These are phyloP conservation scores for Idaea biselata DNA, from an alignment of 2,888 invertebrate species.

Conservation along the genomic window DNA sequence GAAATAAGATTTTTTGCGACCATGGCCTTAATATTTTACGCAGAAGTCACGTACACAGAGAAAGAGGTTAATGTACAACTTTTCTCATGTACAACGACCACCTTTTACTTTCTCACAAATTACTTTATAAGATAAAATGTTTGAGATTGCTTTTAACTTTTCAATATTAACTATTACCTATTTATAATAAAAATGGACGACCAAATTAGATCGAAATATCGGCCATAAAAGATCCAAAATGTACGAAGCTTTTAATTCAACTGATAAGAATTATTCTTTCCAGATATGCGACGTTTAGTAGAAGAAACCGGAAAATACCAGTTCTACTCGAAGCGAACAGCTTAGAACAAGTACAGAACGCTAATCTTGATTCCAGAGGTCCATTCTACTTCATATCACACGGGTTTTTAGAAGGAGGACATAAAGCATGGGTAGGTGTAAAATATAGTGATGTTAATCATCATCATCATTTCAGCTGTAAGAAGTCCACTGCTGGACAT, in stretches of 20 bases:
- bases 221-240: background rate
- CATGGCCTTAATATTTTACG: too few relatives aligned
- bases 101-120: too few relatives aligned
- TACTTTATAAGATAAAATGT: too few relatives aligned
- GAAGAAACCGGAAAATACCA: slow-evolving; percentile 82
- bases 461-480: too few relatives aligned
- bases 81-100: too few relatives aligned
- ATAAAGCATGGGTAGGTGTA: slow-evolving; percentile 86
- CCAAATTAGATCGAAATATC: background rate
- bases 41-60: too few relatives aligned
- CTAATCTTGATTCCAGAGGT: slow-evolving; percentile 82
- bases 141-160: too few relatives aligned
- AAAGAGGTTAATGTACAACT: too few relatives aligned
- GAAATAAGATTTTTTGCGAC: too few relatives aligned
- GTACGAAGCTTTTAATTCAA: background rate
- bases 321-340: slow-evolving; percentile 84
- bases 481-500: too few relatives aligned
- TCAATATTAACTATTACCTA: too few relatives aligned
- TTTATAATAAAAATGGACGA: too few relatives aligned
- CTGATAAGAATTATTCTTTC: slow-evolving; percentile 28
- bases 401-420: slow-evolving; percentile 92
- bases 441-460: background rate
- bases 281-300: slow-evolving; percentile 76
- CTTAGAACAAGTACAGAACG: slow-evolving; percentile 80
- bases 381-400: slow-evolving; percentile 90